A percentile compares a stretch with the other conserved stretches of the same genome.
These are phyloP conservation scores for Slavum lentiscoides DNA, from an alignment of 2,888 invertebrate genomes.

Conservation along the genomic window DNA sequence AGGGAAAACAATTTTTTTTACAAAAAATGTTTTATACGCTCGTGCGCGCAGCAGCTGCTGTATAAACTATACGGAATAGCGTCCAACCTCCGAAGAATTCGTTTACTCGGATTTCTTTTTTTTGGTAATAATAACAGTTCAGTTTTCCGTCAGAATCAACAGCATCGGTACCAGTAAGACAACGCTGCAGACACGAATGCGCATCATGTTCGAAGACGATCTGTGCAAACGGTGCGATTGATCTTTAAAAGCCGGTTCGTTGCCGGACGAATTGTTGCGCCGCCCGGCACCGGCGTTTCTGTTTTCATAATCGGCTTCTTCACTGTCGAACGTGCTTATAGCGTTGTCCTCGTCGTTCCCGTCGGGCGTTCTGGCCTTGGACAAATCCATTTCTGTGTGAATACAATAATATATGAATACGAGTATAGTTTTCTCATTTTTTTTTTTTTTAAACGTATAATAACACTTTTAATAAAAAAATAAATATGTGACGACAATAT, in stretches of 20 bases:
- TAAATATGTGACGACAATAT: too few species aligned
- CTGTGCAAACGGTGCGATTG: slow-evolving; percentile 43
- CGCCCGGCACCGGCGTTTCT: not conserved
- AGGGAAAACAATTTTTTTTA: too few species aligned
- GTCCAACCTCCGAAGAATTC: slow-evolving; percentile 25
- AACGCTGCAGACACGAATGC: too few species aligned
- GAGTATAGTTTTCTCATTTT: too few species aligned
- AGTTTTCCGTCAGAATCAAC: not conserved
- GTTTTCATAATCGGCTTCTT: slow-evolving; percentile 27
- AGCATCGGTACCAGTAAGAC: slow-evolving; percentile 9
- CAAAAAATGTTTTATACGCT: too few species aligned
- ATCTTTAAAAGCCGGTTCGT: slow-evolving; percentile 28
- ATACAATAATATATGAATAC: too few species aligned
- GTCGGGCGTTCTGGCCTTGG: slow-evolving; percentile 4
- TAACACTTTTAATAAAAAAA: too few species aligned
- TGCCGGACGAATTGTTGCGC: slow-evolving; percentile 20
- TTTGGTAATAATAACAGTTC: not conserved
- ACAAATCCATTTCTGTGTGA: slow-evolving; percentile 40
- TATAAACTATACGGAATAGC: slow-evolving; percentile 3
- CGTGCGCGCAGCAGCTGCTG: not conserved
- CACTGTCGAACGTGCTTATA: slow-evolving; percentile 13
- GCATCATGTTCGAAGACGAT: slow-evolving; percentile 35
- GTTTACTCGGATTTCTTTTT: slow-evolving; percentile 8
- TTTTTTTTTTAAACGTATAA: too few species aligned
- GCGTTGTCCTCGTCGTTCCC: slow-evolving; percentile 31